Evolutionary conservation across 2,888 invertebrate species (phyloP).

Genomic region (Cephus pulcher): DNA sequence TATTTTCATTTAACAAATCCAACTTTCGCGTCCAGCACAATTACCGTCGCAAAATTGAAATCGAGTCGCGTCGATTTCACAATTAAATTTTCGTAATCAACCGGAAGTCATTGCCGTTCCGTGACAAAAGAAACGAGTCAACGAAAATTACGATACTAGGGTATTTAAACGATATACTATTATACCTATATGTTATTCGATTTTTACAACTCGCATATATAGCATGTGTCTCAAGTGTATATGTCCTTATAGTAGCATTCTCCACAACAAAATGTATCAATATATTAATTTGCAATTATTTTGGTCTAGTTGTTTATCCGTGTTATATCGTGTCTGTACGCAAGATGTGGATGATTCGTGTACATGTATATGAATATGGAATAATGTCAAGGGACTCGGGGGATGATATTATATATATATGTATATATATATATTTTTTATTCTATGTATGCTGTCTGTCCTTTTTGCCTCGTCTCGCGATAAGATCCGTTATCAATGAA

Average conservation of each 20-base stretch:
- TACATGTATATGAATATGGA: slow-evolving; percentile 28
- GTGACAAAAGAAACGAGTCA: slow-evolving; percentile 11
- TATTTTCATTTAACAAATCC: background rate
- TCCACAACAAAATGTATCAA: slow-evolving; percentile 45
- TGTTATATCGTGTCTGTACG: slow-evolving; percentile 19
- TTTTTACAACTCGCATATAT: slow-evolving; percentile 22
- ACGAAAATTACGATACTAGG: slow-evolving; percentile 15
- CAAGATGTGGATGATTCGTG: slow-evolving; percentile 18
- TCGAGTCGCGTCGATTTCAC: background rate
- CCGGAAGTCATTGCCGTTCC: background rate
- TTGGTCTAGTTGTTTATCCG: slow-evolving; percentile 42
- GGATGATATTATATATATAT: slow-evolving; percentile 14
- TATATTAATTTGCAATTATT: slow-evolving; percentile 51
- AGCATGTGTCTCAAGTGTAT: slow-evolving; percentile 13
- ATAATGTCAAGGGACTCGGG: slow-evolving; percentile 9
- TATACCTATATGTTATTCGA: slow-evolving; percentile 16
- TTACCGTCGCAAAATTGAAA: background rate
- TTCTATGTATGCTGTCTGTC: background rate
- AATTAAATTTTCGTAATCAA: background rate
- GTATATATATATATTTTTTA: background rate
- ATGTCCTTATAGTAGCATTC: slow-evolving; percentile 7
- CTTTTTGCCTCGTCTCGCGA: slow-evolving; percentile 4
- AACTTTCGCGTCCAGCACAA: background rate
- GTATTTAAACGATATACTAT: slow-evolving; percentile 14
- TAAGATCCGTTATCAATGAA: slow-evolving; percentile 3